A percentile compares a stretch with the other conserved stretches of the same genome.
Evolutionary conservation across 2,888 invertebrate genomes (phyloP).

Genomic region (Anticlea derivata): DNA sequence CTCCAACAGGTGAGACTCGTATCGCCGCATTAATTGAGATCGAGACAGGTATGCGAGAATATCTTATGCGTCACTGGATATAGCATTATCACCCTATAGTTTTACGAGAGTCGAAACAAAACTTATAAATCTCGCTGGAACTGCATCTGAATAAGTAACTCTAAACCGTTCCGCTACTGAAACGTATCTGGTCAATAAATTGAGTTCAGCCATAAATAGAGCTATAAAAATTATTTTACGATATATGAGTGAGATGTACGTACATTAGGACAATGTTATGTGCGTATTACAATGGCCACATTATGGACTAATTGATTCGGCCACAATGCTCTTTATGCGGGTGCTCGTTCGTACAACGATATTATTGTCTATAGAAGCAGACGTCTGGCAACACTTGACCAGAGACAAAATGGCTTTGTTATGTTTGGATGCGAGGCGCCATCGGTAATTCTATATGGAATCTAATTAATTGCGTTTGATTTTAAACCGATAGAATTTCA

Average conservation of each 20-base stretch:
- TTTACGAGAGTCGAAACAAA: conserved; percentile 56
- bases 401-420: conserved; percentile 83
- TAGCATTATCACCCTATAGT: conserved; percentile 44
- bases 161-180: conserved; percentile 69
- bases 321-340: conserved; percentile 77
- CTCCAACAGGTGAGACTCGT: conserved; percentile 62
- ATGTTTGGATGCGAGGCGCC: conserved; percentile 75
- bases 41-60: conserved; percentile 37
- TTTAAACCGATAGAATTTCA: conserved; percentile 33
- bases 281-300: conserved; percentile 77
- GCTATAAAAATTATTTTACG: conserved; percentile 80
- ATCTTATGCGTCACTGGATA: conserved; percentile 34
- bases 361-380: conserved; percentile 77
- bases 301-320: conserved; percentile 81
- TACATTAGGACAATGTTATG: conserved; percentile 82
- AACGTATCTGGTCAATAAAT: conserved; percentile 79
- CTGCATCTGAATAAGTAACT: conserved; percentile 56
- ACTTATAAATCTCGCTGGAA: conserved; percentile 54
- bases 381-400: conserved; percentile 82
- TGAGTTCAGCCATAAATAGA: conserved; percentile 74
- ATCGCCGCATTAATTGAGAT: conserved; percentile 37
- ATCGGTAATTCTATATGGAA: conserved; percentile 71
- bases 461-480: conserved; percentile 44
- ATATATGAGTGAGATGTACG: conserved; percentile 64
- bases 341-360: conserved; percentile 70